Conservation (phyloP, 2,888 invertebrate species). For the Encarsia formosa region DNA sequence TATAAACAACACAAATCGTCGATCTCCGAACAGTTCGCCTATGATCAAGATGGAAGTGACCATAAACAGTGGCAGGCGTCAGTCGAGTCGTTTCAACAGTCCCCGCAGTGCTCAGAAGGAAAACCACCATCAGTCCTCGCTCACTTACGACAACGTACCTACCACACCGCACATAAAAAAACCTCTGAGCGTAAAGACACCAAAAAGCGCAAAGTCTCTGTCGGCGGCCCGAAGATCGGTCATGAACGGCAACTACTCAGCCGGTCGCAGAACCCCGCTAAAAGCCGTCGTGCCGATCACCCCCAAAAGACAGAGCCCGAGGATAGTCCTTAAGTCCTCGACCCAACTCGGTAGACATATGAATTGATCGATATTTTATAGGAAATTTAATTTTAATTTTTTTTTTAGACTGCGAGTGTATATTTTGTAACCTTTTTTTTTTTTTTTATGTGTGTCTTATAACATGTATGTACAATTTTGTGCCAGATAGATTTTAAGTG, state of each 20-base stretch:
- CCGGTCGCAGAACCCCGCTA: conserved; percentile 61
- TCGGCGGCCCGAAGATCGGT: conserved; percentile 50
- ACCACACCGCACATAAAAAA: conserved; percentile 60
- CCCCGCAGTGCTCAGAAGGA: conserved; percentile 14
- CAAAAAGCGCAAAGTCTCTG: conserved; percentile 56
- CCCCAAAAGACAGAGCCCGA: conserved; percentile 44
- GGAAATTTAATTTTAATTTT: background rate
- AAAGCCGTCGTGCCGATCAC: conserved; percentile 48
- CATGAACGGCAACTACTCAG: conserved; percentile 38
- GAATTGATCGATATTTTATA: conserved; percentile 17
- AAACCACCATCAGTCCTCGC: conserved; percentile 12
- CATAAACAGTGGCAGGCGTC: conserved; percentile 11
- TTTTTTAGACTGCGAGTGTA: conserved; percentile 18
- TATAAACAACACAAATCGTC: conserved; percentile 26
- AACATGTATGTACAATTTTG: conserved; percentile 15
- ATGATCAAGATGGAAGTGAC: conserved; percentile 34
- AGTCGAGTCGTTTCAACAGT: conserved; percentile 10
- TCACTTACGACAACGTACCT: background rate
- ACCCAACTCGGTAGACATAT: conserved; percentile 36
- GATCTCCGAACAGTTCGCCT: conserved; percentile 23
- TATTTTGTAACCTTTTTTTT: conserved; percentile 18
- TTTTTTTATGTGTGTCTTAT: conserved; percentile 9
- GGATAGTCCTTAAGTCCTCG: conserved; percentile 39
- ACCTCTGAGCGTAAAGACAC: conserved; percentile 56
- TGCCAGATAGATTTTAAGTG: conserved; percentile 15